phyloP scores from a whole-genome alignment of 2,888 invertebrate genomes.

The Stenotaenia linearis region DNA sequence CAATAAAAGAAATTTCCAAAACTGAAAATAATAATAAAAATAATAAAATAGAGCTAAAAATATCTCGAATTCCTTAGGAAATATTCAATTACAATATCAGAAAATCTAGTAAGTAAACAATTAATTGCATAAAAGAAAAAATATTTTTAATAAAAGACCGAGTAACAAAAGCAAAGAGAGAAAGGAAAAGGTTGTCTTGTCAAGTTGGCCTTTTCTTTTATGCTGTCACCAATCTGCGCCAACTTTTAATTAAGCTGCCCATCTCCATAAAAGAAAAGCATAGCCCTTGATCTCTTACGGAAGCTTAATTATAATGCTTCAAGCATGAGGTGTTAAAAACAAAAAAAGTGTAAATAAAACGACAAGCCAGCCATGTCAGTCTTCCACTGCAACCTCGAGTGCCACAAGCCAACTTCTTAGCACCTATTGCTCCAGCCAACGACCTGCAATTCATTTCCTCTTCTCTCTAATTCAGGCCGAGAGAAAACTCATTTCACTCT shows the following conservation, averaged over 20 bases:
- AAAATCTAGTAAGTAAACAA: background rate
- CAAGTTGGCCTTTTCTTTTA: slow-evolving; percentile 7
- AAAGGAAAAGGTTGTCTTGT: background rate
- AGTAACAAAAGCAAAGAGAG: background rate
- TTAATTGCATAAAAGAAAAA: background rate
- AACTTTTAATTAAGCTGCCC: slow-evolving; percentile 26
- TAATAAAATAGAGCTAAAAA: no score
- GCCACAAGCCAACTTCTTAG: slow-evolving; percentile 24
- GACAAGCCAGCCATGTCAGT: slow-evolving; percentile 4
- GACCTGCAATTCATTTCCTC: slow-evolving; percentile 26
- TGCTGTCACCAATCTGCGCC: slow-evolving; percentile 20
- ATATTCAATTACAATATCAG: no score
- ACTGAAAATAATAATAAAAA: no score
- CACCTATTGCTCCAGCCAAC: slow-evolving; percentile 20
- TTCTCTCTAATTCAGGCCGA: slow-evolving; percentile 20
- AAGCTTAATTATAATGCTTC: slow-evolving; percentile 26
- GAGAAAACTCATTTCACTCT: slow-evolving; percentile 14
- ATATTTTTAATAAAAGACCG: background rate
- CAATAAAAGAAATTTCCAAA: no score
- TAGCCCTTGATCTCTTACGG: slow-evolving; percentile 8
- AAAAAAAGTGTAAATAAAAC: slow-evolving; percentile 21
- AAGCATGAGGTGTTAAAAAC: slow-evolving; percentile 24
- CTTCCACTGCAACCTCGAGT: slow-evolving; percentile 12
- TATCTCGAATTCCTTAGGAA: no score
- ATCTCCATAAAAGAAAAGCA: slow-evolving; percentile 23